A percentile compares a stretch with the other conserved stretches of the same genome.
Conservation (phyloP, 2,888 invertebrate species). For the Philhelius pedissequus region DNA sequence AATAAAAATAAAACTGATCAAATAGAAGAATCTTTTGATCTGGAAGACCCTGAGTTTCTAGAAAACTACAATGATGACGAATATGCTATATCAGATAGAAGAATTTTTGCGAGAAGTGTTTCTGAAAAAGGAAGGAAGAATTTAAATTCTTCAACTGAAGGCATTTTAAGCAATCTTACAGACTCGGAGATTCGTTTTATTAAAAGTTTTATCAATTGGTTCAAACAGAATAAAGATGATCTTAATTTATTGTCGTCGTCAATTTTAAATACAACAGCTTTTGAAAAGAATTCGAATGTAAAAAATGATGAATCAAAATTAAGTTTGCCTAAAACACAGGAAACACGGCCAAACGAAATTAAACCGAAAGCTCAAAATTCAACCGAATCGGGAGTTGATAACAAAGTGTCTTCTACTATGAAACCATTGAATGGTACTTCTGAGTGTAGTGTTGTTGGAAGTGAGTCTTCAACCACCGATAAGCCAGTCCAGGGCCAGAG, state of each 20-base stretch:
- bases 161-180: conserved; percentile 18
- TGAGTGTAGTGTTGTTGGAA: neutral
- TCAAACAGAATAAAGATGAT: conserved; percentile 9
- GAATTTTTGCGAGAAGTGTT: conserved; percentile 26
- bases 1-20: conserved; percentile 1
- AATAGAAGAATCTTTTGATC: neutral
- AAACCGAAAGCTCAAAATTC: neutral
- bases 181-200: conserved; percentile 32
- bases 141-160: neutral
- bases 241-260: neutral
- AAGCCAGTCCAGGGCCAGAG: neutral
- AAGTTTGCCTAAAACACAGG: neutral
- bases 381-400: neutral
- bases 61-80: conserved; percentile 15
- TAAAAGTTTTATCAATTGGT: conserved; percentile 52
- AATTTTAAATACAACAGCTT: neutral
- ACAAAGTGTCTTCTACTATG: neutral
- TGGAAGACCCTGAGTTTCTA: neutral
- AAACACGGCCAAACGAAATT: neutral
- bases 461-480: neutral
- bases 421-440: neutral
- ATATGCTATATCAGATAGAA: conserved; percentile 5
- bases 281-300: neutral
- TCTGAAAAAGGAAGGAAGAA: neutral
- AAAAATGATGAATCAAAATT: neutral